Conservation (phyloP, 1,140 invertebrate genomes). For the Brachionus asplanchnoidis region DNA sequence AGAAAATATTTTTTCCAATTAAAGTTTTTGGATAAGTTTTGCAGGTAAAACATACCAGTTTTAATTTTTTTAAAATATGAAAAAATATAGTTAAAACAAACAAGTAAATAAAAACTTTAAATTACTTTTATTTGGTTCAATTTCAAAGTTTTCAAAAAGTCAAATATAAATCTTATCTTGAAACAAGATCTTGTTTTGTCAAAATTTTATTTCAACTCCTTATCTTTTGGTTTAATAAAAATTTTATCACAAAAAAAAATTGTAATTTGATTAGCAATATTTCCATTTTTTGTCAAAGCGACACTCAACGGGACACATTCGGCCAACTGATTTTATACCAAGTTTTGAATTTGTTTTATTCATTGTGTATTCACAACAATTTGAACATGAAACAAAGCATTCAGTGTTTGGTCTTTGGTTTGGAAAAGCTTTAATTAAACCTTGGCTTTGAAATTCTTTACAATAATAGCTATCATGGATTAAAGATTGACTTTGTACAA, state of each 20-base stretch:
- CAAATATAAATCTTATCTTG: background rate
- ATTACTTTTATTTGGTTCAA: too few species aligned
- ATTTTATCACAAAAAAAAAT: too few species aligned
- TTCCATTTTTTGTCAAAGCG: background rate
- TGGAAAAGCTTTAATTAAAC: background rate
- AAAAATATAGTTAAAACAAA: too few species aligned
- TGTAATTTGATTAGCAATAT: background rate
- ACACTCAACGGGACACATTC: background rate
- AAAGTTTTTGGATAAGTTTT: too few species aligned
- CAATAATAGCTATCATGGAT: conserved; percentile 28
- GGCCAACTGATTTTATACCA: background rate
- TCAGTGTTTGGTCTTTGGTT: background rate
- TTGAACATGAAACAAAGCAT: conserved; percentile 13
- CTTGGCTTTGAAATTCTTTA: background rate
- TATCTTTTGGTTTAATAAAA: too few species aligned
- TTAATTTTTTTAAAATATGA: too few species aligned
- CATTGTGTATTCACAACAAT: background rate
- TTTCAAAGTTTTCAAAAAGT: background rate
- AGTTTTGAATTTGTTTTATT: conserved; percentile 1
- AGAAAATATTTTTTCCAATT: too few species aligned
- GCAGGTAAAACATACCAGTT: too few species aligned
- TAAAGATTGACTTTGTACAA: background rate
- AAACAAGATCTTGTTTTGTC: background rate
- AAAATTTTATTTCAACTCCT: background rate
- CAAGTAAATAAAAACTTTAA: too few species aligned